Base-by-base conservation (phyloP, 2,113 vertebrate species). In the Bos javanicus region DNA sequence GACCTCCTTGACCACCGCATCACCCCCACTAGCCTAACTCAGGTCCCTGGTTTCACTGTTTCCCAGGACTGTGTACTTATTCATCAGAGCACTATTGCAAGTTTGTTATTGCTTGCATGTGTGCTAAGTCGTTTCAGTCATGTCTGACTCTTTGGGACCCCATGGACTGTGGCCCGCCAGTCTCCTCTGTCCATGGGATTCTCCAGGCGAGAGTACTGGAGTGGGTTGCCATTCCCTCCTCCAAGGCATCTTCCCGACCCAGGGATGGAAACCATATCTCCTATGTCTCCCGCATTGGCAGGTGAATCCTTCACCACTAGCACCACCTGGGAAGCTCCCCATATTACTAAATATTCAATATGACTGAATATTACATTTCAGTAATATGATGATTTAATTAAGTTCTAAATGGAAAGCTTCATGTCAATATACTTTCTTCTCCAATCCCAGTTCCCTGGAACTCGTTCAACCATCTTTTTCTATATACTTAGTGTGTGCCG, bases 111-210 rank as follows among this genome's bases (percentile, higher is more conserved):
- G 19, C 25, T 25, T 76, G 39, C 39, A 4, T 13, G 1, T 76
- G 23, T 43, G 21, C 6, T 43, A 14, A 76, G 23, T 76, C 6
- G 0, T 14, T 76, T 43, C 36, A 7, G n/a, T 23, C 0, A 0
- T 6, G 67, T 74, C n/a, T 39, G 36, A 39, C 67, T 25, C 5
- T 39, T 74, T 74, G 36, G 0, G 0, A 39, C n/a, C 19, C 21
- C 11, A 7, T 23, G 67, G 67, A 71, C n/a, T 39, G 9, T 39
- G 10, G n/a, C n/a, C 64, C 0, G 2, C n/a, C n/a, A 21, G 17
- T 4, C 64, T 71, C n/a, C 64, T 36, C 64, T 11, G 64, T 71
- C n/a, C n/a, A 23, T 71, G 67, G 67, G n/a, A 12, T 71, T 71
- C 67, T 71, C 67, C 19, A 39, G 67, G 67, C 1, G 2, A 71